Evolutionary conservation across 2,113 vertebrate species (phyloP), one percentile per base, ranked within the genome.

Genomic region (Apodemus speciosus): DNA sequence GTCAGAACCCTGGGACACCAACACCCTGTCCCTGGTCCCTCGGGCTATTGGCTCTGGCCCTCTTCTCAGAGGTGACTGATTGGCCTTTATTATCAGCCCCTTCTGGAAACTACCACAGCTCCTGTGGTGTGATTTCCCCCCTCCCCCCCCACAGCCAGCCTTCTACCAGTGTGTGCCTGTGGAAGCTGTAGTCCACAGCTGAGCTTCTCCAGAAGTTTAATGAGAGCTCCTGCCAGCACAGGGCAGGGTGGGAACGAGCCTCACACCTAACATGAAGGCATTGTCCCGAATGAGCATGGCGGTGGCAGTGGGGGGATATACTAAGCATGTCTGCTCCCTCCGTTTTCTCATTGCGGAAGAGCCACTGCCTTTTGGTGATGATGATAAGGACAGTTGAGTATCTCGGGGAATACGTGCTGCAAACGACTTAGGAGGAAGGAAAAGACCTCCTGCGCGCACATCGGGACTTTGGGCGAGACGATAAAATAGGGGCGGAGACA

Each of bases 311-410:
- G 35, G 38, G 11, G 56, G 9, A 3, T n/a, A 20, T 5, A 32
- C 1, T 10, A 2, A 73, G n/a, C 8, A 0, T 46, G 2, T 16
- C 32, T 49, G 56, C 15, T 0, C 3, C 38, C 80, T 14, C 0
- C 0, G 9, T 21, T 18, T 40, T 40, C 32, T 10, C 10, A 3
- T 0, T 49, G 25, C 49, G 40, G 38, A 91, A 60, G 35, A 40
- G 81, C 53, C 25, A 0, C 73, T 7, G 3, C 10, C 10, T 72
- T 51, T 40, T 71, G n/a, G n/a, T n/a, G 64, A 15, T n/a, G 46
- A 3, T 49, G 62, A 43, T 6, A 85, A 64, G 62, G n/a, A 64
- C 69, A 51, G 15, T 1, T 0, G 62, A 21, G 11, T n/a, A 0
- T 84, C 38, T 75, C 40, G 13, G 35, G 43, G 40, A 25, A 56